phyloP scores from a whole-genome alignment of 2,797 vertebrate species.

The Chaetophractus vellerosus region DNA sequence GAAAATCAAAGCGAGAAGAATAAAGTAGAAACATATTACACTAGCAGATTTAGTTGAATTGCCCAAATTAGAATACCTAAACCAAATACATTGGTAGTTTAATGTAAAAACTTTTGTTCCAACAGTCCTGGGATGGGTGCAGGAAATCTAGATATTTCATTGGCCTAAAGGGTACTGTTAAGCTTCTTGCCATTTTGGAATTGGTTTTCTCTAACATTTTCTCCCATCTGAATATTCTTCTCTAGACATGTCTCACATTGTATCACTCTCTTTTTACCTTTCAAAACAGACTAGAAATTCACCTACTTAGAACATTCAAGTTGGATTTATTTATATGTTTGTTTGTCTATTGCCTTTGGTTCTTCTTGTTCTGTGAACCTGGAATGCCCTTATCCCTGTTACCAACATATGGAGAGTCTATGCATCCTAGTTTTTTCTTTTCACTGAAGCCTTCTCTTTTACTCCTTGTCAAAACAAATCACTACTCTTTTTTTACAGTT shows the following conservation, averaged over 20 bases:
- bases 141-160: not conserved
- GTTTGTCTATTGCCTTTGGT: not conserved
- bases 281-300: not conserved
- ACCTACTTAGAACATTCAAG: not conserved
- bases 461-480: not conserved
- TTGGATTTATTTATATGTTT: not conserved
- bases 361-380: not conserved
- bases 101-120: not conserved
- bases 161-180: not conserved
- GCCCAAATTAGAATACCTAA: not conserved
- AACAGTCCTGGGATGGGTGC: not conserved
- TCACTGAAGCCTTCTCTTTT: not conserved
- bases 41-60: not conserved
- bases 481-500: not conserved
- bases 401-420: not conserved
- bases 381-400: not conserved
- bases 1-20: not conserved
- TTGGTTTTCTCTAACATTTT: not conserved
- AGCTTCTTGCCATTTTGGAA: not conserved
- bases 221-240: not conserved
- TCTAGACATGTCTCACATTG: not conserved
- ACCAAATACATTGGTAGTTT: not conserved
- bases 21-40: not conserved
- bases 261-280: not conserved
- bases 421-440: not conserved